Conservation (phyloP, 2,888 invertebrate genomes). For the Anoplius nigerrimus region DNA sequence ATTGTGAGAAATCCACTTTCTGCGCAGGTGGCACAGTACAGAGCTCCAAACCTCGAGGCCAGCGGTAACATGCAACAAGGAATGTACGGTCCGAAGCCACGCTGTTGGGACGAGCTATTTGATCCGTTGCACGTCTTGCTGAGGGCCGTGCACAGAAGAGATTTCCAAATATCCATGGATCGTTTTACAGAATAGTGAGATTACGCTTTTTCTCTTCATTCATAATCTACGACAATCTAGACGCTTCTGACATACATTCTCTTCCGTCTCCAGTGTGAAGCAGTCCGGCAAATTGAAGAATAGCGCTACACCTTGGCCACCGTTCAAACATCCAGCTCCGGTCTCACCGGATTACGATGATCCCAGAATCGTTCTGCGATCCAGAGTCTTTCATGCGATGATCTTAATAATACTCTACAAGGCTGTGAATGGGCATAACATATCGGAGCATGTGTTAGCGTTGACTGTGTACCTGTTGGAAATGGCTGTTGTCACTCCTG, state of each 20-base stretch:
- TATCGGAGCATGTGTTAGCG: constrained; percentile 93
- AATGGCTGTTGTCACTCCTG: constrained; percentile 82
- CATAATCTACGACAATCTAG: too few relatives aligned
- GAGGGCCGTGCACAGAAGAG: constrained; percentile 92
- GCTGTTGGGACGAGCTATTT: constrained; percentile 94
- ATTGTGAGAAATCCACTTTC: constrained; percentile 1
- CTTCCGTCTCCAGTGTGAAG: constrained; percentile 75
- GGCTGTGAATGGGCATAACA: constrained; percentile 84
- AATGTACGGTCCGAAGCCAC: constrained; percentile 89
- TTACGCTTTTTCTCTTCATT: background rate
- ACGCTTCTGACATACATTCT: too few relatives aligned
- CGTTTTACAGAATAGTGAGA: constrained; percentile 92
- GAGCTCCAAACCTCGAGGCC: constrained; percentile 91
- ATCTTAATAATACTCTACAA: constrained; percentile 90
- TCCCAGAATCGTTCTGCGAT: constrained; percentile 80
- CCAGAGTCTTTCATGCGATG: constrained; percentile 82
- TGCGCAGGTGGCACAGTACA: constrained; percentile 91
- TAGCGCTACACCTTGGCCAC: constrained; percentile 85
- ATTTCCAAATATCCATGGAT: constrained; percentile 96
- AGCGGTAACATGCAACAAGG: constrained; percentile 87
- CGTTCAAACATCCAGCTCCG: constrained; percentile 84
- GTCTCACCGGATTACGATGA: constrained; percentile 82
- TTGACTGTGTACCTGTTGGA: constrained; percentile 91
- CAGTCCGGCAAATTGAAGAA: constrained; percentile 79
- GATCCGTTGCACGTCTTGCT: constrained; percentile 95